A percentile compares a stretch with the other conserved stretches of the same genome.
These are phyloP conservation scores for Notechis scutatus DNA, from an alignment of 2,113 vertebrate species.

Conservation along the genomic window DNA sequence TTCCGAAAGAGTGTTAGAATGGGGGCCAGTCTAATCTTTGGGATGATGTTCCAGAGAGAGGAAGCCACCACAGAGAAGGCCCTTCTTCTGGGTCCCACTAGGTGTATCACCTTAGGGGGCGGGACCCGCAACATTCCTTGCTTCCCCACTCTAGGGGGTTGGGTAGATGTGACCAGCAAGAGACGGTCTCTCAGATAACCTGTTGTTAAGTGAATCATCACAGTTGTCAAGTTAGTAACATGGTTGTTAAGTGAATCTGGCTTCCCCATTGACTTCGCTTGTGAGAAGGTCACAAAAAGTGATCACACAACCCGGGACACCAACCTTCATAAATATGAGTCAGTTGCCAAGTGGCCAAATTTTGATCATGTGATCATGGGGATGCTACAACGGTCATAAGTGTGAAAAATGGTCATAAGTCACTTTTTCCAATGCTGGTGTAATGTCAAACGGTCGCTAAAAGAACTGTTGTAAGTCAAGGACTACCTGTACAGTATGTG, in stretches of 20 bases:
- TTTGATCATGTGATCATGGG: background rate
- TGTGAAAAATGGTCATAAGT: background rate
- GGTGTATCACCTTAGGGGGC: too few relatives aligned
- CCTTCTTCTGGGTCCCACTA: too few relatives aligned
- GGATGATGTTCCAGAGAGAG: too few relatives aligned
- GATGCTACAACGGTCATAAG: background rate
- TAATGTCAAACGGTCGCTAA: background rate
- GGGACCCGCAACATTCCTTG: too few relatives aligned
- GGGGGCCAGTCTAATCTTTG: too few relatives aligned
- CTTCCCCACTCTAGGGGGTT: too few relatives aligned
- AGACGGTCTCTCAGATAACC: too few relatives aligned
- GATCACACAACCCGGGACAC: background rate
- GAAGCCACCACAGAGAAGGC: too few relatives aligned
- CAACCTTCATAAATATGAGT: background rate
- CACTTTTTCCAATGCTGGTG: background rate
- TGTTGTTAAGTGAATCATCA: background rate
- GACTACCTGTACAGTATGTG: background rate
- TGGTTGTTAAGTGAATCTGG: background rate
- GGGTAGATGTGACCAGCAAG: too few relatives aligned
- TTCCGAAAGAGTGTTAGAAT: too few relatives aligned
- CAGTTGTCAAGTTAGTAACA: background rate
- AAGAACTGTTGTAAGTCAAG: background rate
- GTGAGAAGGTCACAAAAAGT: background rate
- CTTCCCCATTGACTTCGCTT: background rate
- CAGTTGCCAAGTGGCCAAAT: background rate